Base-by-base conservation (phyloP, 2,113 vertebrate species). In the Chaetorhynchus papuensis region DNA sequence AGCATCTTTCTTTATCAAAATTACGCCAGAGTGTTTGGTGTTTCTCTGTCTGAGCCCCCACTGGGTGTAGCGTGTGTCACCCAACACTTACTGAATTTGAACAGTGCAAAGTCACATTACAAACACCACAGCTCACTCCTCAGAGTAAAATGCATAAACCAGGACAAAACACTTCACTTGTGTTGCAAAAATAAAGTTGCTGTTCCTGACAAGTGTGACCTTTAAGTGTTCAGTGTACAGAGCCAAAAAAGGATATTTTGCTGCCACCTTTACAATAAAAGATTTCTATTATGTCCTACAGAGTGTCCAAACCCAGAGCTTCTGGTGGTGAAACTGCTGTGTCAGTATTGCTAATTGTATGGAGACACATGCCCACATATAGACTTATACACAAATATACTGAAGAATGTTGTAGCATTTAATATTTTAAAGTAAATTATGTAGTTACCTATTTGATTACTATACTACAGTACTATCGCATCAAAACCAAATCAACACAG, bases 11-110 rank as follows among this genome's bases (percentile, higher is more conserved):
- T 50, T 44, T 39, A 59, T 5, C 59, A 53, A 54, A 95, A 69
- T 7, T 53, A n/a, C 0, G 0, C 7, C 54, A 52, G n/a, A 42
- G 35, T 53, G 60, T 44, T 78, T 56, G 44, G 41, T 2, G 4
- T 31, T 54, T 52, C 76, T 77, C 68, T 64, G 72, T 31, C 81
- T 35, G 56, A 85, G 52, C 10, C 57, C 45, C n/a, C 2, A 2
- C 1, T 44, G 57, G 52, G 52, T 47, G 17, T 2, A 59, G 47
- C 5, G 27, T 64, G 7, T 20, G 28, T 74, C 87, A 87, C 27
- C 53, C 81, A 92, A 24, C 1, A 2, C 63, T 64, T 33, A 37
- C 18, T 39, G 21, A 56, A 68, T 4, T 33, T 61, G 57, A 79
- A 72, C 0, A 1, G 28, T 50, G 54, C 7, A 4, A 70, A 86